Evolutionary conservation across 2,888 invertebrate genomes (phyloP).

Genomic region (Chrysolina haemoptera): DNA sequence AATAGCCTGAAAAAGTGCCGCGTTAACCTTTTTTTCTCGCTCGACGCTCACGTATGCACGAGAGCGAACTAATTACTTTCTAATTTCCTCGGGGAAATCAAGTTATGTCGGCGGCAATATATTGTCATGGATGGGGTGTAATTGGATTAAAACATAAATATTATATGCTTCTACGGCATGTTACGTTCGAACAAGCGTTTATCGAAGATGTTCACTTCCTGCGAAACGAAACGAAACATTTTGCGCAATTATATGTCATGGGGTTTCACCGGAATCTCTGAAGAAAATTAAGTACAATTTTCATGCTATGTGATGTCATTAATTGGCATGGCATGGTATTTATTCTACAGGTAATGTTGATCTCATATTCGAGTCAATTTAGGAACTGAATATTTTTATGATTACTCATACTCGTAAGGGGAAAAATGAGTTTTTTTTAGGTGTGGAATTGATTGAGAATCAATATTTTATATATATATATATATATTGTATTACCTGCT

Average conservation of each 20-base stretch:
- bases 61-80: conserved; percentile 48
- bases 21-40: conserved; percentile 35
- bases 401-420: no score
- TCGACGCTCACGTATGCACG: conserved; percentile 37
- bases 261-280: background rate
- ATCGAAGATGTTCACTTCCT: background rate
- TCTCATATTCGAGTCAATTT: no score
- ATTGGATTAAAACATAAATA: conserved; percentile 46
- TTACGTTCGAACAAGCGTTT: conserved; percentile 5
- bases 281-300: background rate
- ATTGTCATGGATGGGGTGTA: conserved; percentile 48
- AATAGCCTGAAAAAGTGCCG: conserved; percentile 26
- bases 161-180: conserved; percentile 34
- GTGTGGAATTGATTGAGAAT: no score
- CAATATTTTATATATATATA: no score
- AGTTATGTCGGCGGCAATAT: conserved; percentile 43
- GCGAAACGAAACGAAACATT: background rate
- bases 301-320: no score
- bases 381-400: no score
- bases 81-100: conserved; percentile 52
- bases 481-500: no score
- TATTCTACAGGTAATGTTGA: no score
- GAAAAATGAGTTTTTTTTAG: no score
- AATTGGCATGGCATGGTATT: no score
- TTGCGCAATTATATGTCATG: background rate